Base-by-base conservation (phyloP, 1,140 invertebrate species). In the Leptopilina boulardi region DNA sequence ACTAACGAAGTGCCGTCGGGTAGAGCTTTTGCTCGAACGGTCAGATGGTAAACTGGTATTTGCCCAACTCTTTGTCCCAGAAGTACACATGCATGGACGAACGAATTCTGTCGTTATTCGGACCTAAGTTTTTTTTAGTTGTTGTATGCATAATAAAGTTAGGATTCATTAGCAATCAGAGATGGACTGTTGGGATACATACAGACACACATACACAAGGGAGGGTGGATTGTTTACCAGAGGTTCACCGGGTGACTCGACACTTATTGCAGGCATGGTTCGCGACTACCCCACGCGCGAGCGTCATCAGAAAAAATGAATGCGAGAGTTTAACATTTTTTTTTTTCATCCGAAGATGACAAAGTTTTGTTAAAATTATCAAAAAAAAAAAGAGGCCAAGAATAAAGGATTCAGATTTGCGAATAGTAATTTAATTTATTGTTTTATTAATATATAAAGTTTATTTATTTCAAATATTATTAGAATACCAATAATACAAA, bases 91-190 rank as follows among this genome's bases (percentile, higher is more conserved):
- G 73, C 75, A 80, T 80, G 82, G 74, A 76, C 87, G 71, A 81
- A 76, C 82, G 84, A 85, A 84, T 84, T 81, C 86, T 80, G 85
- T 75, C 73, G 44, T 54, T 76, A 78, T 66, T 77, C 78, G 71
- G 84, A 87, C 80, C 84, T 90, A 89, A 90, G 89, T 85, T 87
- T 87, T 89, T n/a, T 87, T 84, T 82, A 80, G 85, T 88, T 90
- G 88, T 90, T 88, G 88, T 85, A 89, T 90, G 86, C 87, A 88
- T 91, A 91, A 91, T 88, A 91, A 86, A 80, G 86, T 91, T 91
- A 91, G 90, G 88, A 89, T 91, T 91, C 90, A 91, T 91, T 91
- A 91, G 90, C 90, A 91, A 91, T 91, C 90, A 91, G 89, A 91
- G 89, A 90, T 89, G 88, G 87, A 85, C 82, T 83, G 84, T 78